Evolutionary conservation across 1,140 invertebrate species (phyloP), one percentile per base, ranked within the genome.

Genomic region (Drosophila insularis): DNA sequence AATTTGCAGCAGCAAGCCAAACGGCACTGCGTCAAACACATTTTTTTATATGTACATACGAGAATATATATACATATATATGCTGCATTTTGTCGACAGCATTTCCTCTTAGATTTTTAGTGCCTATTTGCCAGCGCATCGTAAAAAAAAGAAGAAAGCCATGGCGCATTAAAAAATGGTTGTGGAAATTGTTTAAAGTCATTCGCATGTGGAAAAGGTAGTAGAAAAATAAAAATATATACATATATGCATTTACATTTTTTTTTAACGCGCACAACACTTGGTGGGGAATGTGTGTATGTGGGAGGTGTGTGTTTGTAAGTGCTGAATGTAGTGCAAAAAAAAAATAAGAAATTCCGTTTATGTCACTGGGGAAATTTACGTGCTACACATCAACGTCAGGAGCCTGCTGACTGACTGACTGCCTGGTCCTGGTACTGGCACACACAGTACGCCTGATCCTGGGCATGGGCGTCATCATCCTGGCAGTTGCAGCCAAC

Each of bases 101-200:
- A 61, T 76, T 66, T 66, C 40, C 66, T 58, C 8, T 55, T 78
- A 74, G 75, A 71, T 63, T 78, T 78, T 78, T 78, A 74, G 63
- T 74, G 71, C 75, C 71, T 63, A 78, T 74, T 74, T 71, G 27
- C 59, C 74, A 60, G 23, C 58, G 66, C 13, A 7, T 50, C 62
- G 46, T 65, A 65, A 65, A 40, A 53, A 21, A 67, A 60, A 63
- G 17, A 40, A 71, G 64, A 62, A 8, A 23, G 64, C 62, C 17
- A 35, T 37, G 61, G 14, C 19, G 46, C 43, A 58, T 32, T 40
- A 54, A 40, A 66, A 77, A 73, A 73, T 63, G 61, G 67, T 71
- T 78, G 67, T 63, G 43, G 67, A 78, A 78, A 78, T 78, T 76
- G 72, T 78, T 78, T 78, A 78, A 78, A 78, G 76, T 78, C 76